A percentile compares a stretch with the other conserved stretches of the same genome.
These are phyloP conservation scores for Sarcophaga subvicina DNA, from an alignment of 2,888 invertebrate species.

Conservation along the genomic window DNA sequence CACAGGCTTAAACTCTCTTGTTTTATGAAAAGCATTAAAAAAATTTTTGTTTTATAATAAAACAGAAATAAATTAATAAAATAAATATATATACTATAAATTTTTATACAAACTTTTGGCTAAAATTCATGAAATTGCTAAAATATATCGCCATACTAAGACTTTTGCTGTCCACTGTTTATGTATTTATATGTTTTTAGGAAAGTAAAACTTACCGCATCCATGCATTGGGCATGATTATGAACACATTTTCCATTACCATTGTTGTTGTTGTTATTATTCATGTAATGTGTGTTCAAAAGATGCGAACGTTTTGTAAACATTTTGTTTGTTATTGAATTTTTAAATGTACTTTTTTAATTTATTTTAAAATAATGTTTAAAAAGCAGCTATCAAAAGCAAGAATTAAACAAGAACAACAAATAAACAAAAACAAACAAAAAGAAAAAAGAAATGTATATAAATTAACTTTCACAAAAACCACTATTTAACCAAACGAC, in stretches of 20 bases:
- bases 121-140: too few species aligned
- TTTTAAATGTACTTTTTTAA: neutral
- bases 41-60: too few species aligned
- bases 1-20: too few species aligned
- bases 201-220: conserved; percentile 72
- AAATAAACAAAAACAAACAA: conserved; percentile 17
- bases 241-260: conserved; percentile 68
- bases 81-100: too few species aligned
- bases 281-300: conserved; percentile 61
- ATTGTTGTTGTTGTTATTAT: conserved; percentile 71
- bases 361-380: conserved; percentile 12
- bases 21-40: too few species aligned
- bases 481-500: conserved; percentile 50
- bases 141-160: too few species aligned
- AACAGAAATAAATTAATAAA: too few species aligned
- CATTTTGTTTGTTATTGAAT: conserved; percentile 69
- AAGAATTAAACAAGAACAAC: conserved; percentile 9
- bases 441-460: neutral
- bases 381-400: neutral
- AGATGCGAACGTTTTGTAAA: conserved; percentile 77
- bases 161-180: too few species aligned
- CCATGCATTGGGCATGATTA: conserved; percentile 72
- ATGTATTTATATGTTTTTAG: too few species aligned
- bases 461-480: conserved; percentile 65
- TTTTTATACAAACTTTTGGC: too few species aligned